These are phyloP conservation scores for Tokudaia muenninki DNA, from an alignment of 2,797 vertebrate species.

Conservation along the genomic window DNA sequence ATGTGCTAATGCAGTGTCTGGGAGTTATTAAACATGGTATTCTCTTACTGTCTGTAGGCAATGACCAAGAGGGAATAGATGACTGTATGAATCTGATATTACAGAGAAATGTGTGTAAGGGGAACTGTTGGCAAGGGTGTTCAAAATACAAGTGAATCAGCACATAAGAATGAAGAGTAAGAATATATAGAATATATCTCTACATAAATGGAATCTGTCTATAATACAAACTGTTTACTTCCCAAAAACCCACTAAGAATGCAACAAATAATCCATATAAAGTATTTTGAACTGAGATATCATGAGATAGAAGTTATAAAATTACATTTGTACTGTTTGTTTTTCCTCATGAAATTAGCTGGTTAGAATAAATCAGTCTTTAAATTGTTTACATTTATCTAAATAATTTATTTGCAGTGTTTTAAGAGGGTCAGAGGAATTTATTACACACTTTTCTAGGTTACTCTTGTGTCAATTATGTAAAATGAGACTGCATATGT, in stretches of 20 bases:
- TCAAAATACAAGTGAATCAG: background rate
- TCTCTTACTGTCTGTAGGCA: background rate
- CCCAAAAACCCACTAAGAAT: background rate
- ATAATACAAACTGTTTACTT: background rate
- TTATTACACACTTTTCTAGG: background rate
- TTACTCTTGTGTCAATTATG: background rate
- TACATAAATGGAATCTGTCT: background rate
- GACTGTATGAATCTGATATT: background rate
- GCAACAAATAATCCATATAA: background rate
- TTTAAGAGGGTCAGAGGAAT: background rate
- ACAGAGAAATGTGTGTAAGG: background rate
- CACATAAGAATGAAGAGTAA: background rate
- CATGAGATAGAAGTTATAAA: background rate
- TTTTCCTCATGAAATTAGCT: background rate
- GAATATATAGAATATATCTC: accelerated
- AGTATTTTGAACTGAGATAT: background rate
- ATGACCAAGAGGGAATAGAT: background rate
- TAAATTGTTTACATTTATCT: background rate
- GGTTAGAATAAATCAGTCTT: background rate
- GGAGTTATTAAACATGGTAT: background rate
- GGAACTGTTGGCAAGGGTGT: background rate
- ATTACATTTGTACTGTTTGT: background rate
- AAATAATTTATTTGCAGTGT: background rate
- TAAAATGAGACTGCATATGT: background rate
- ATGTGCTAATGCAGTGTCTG: background rate